Evolutionary conservation across 2,113 vertebrate species (phyloP).

Genomic region (Peromyscus leucopus): DNA sequence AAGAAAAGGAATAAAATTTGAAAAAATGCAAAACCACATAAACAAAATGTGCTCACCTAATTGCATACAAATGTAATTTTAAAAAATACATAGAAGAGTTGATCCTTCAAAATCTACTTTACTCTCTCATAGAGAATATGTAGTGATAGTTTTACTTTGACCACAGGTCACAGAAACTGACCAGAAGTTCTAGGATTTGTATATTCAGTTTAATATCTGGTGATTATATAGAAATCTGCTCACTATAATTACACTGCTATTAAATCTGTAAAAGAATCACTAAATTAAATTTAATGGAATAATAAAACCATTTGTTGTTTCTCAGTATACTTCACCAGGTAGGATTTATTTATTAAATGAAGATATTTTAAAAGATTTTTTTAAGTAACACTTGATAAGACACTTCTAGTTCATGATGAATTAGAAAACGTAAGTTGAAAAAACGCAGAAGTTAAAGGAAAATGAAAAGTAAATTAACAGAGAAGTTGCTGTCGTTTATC

Average conservation of each 20-base stretch:
- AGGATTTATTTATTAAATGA: not conserved
- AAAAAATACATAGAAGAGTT: not conserved
- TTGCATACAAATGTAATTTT: not conserved
- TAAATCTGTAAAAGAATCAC: not conserved
- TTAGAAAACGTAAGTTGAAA: slow-evolving; percentile 56
- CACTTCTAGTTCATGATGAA: slow-evolving; percentile 16
- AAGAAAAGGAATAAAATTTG: not conserved
- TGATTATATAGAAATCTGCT: not conserved
- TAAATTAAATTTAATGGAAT: slow-evolving; percentile 41
- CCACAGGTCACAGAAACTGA: not conserved
- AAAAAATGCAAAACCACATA: not conserved
- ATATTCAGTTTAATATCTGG: not conserved
- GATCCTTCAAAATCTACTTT: not conserved
- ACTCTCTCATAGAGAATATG: not conserved
- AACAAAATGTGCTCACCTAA: not conserved
- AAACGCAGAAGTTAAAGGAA: slow-evolving; percentile 69
- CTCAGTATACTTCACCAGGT: not conserved
- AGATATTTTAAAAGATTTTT: not conserved
- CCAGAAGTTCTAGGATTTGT: not conserved
- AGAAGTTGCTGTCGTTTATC: slow-evolving; percentile 66
- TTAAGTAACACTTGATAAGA: not conserved
- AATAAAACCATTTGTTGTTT: not conserved
- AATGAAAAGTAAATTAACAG: slow-evolving; percentile 77
- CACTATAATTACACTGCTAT: not conserved
- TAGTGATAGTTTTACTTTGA: not conserved